Percentiles rank a stretch among this genome's conserved stretches.
These are phyloP conservation scores for Odobenus rosmarus DNA, from an alignment of 2,113 vertebrate species.

Conservation along the genomic window DNA sequence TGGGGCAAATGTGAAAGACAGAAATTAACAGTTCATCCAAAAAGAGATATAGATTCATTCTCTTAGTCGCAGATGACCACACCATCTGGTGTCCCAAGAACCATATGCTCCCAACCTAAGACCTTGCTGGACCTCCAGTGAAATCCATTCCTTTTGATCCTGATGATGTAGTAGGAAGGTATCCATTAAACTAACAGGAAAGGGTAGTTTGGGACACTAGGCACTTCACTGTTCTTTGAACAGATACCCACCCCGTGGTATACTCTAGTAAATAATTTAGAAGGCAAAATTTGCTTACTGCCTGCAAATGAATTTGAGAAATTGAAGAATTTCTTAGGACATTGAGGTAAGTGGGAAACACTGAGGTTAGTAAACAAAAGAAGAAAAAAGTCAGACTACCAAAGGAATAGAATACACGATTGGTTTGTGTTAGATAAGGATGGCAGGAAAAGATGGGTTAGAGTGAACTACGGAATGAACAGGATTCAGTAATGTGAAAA, in stretches of 20 bases:
- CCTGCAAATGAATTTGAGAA: background rate
- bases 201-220: background rate
- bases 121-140: background rate
- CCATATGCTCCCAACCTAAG: background rate
- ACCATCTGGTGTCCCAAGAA: background rate
- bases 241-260: background rate
- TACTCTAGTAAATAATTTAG: background rate
- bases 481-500: background rate
- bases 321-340: constrained; percentile 19
- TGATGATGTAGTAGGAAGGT: background rate
- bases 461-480: background rate
- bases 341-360: background rate
- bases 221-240: background rate
- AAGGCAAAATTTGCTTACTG: constrained; percentile 13
- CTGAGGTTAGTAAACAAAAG: background rate
- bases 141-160: background rate
- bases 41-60: background rate
- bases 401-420: background rate
- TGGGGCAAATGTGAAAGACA: background rate
- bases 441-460: background rate
- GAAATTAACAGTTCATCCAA: background rate
- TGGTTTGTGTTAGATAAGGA: background rate
- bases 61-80: background rate
- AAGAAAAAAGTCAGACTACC: background rate
- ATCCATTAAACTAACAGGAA: background rate